Base-by-base conservation (phyloP, 2,113 vertebrate species). In the Bubo blakistoni region DNA sequence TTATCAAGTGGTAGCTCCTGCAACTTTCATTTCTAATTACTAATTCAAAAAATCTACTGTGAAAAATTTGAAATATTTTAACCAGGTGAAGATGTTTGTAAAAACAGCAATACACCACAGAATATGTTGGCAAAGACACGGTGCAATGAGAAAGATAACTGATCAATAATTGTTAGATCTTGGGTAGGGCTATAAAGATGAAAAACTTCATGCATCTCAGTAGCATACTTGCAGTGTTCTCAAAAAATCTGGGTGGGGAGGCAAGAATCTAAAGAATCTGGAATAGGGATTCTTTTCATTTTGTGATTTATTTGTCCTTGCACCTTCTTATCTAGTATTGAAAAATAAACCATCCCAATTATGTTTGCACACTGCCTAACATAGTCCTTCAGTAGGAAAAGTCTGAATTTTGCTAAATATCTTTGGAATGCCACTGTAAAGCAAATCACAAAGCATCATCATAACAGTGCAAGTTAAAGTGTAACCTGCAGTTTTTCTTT, bases 231-330 rank as follows among this genome's bases (percentile, higher is more conserved):
- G 46, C 49, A 81, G 51, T 6, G 49, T 26, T 73, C 81, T 70
- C 59, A n/a, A 49, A 93, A 86, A 78, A 72, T 67, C 66, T 32
- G 83, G 92, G 94, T 85, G 92, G 66, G 91, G 94, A 96, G 47
- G 58, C 52, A 96, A 73, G 84, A 91, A 97, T 97, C 83, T 20
- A 38, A 97, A 70, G 92, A 91, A 97, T 90, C 85, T 9, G 1
- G 25, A 70, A 71, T 3, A 57, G 52, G 16, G 66, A 77, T 91
- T 69, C 77, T 80, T 91, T 65, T 47, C 26, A 51, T 81, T 92
- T 76, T 81, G 34, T 76, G 49, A 73, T 92, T 90, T 59, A 81
- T 76, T 96, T 82, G 54, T 49, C 36, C 76, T 65, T 2, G 5
- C 59, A 73, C 46, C 55, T 88, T 52, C 85, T 90, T 94, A 95